A percentile compares a stretch with the other conserved stretches of the same genome.
Conservation (phyloP, 2,888 invertebrate genomes). For the Habrosyne pyritoides region DNA sequence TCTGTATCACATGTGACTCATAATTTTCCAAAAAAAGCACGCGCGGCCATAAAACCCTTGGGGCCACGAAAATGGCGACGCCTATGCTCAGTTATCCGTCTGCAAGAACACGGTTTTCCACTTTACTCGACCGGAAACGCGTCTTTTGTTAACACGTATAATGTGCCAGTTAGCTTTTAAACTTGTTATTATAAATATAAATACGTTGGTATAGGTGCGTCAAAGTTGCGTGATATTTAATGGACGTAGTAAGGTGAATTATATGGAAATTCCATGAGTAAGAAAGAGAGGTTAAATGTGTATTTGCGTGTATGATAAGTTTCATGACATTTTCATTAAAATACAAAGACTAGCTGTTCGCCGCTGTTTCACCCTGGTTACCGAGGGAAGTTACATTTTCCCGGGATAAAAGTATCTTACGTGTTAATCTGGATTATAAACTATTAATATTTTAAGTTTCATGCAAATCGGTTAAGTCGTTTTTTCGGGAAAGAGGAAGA, state of each 20-base stretch:
- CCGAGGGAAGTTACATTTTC: too few species aligned
- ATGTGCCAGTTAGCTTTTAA: slow-evolving; percentile 61
- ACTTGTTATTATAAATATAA: slow-evolving; percentile 40
- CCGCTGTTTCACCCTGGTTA: too few species aligned
- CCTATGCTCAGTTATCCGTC: slow-evolving; percentile 30
- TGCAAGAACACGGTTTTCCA: slow-evolving; percentile 58
- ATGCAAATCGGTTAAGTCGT: too few species aligned
- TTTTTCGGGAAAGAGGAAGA: too few species aligned
- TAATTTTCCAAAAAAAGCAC: slow-evolving; percentile 38
- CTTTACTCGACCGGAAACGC: slow-evolving; percentile 70
- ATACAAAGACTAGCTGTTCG: too few species aligned
- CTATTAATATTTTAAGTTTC: too few species aligned
- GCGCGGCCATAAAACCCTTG: slow-evolving; percentile 45
- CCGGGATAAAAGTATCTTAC: too few species aligned
- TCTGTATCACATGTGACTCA: slow-evolving; percentile 30
- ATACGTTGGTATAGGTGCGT: slow-evolving; percentile 15
- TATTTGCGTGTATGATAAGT: too few species aligned
- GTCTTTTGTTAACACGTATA: slow-evolving; percentile 74
- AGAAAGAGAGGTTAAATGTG: too few species aligned
- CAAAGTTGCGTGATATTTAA: neutral
- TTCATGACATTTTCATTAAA: too few species aligned
- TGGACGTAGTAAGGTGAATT: neutral
- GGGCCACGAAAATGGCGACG: slow-evolving; percentile 40
- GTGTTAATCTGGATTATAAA: too few species aligned
- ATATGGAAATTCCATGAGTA: too few species aligned